Evolutionary conservation across 2,797 vertebrate genomes (phyloP).

Genomic region (Coluber constrictor): DNA sequence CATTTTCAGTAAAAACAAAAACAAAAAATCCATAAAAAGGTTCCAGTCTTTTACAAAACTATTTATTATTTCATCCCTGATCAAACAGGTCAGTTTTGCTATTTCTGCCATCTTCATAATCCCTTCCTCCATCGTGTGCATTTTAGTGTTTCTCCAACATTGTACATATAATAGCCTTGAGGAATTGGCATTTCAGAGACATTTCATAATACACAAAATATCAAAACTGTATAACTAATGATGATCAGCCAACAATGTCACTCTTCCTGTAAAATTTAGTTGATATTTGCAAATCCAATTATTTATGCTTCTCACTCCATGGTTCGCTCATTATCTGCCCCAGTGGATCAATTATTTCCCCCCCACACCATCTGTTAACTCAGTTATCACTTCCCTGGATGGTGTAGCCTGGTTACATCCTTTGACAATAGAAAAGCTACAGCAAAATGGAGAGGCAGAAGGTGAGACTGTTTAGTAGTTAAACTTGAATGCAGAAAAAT

Average conservation of each 20-base stretch:
- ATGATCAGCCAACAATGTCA: neutral
- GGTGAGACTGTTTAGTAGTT: neutral
- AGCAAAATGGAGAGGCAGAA: conserved; percentile 40
- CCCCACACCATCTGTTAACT: conserved; percentile 61
- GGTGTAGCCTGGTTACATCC: conserved; percentile 31
- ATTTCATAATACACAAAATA: neutral
- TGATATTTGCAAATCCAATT: conserved; percentile 49
- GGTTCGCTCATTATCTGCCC: conserved; percentile 57
- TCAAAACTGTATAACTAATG: neutral
- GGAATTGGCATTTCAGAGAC: neutral
- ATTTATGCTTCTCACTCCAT: conserved; percentile 49
- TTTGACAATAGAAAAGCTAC: conserved; percentile 18
- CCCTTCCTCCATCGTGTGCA: neutral
- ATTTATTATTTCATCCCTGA: neutral
- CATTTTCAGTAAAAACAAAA: neutral
- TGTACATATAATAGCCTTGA: neutral
- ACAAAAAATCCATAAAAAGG: neutral
- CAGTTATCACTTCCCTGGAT: conserved; percentile 38
- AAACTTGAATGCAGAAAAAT: neutral
- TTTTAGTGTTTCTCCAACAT: neutral
- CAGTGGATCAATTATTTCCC: conserved; percentile 67
- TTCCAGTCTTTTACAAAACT: neutral
- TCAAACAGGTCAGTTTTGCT: neutral
- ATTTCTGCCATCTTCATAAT: neutral
- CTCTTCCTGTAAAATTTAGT: neutral